Percentiles rank a stretch among this genome's conserved stretches.
Conservation (phyloP, 1,140 invertebrate species). For the Onthophagus taurus region DNA sequence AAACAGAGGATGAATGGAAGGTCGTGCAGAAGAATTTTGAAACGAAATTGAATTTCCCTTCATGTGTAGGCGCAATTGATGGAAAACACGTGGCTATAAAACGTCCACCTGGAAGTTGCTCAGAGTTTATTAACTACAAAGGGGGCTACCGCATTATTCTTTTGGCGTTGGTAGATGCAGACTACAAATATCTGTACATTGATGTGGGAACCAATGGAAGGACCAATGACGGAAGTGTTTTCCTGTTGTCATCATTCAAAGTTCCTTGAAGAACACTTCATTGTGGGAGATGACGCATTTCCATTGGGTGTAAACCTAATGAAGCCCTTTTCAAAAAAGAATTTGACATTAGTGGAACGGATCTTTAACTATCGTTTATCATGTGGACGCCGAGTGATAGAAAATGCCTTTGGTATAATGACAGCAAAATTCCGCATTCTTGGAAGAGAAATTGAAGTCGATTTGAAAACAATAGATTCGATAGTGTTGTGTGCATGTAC, state of each 20-base stretch:
- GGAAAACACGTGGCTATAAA: slow-evolving; percentile 38
- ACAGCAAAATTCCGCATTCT: slow-evolving; percentile 29
- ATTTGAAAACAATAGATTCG: no score
- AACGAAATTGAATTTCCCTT: slow-evolving; percentile 40
- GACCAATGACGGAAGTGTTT: slow-evolving; percentile 34
- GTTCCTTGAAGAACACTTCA: slow-evolving; percentile 20
- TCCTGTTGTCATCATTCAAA: slow-evolving; percentile 6
- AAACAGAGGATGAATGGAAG: no score
- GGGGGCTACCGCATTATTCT: slow-evolving; percentile 39
- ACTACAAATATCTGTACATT: slow-evolving; percentile 39
- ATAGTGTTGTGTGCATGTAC: no score
- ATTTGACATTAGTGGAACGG: neutral
- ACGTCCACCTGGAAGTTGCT: slow-evolving; percentile 30
- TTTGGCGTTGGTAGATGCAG: slow-evolving; percentile 40
- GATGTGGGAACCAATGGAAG: slow-evolving; percentile 40
- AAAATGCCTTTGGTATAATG: slow-evolving; percentile 39
- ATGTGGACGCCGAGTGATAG: slow-evolving; percentile 31
- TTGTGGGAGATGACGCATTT: slow-evolving; percentile 29
- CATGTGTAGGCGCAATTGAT: slow-evolving; percentile 40
- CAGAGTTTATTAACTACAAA: slow-evolving; percentile 33
- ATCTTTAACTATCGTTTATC: slow-evolving; percentile 42
- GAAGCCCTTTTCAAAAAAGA: slow-evolving; percentile 20
- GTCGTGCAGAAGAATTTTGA: slow-evolving; percentile 32
- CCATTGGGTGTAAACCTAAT: slow-evolving; percentile 24
- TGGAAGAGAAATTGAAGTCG: no score